Evolutionary conservation across 1,140 invertebrate species (phyloP).

Genomic region (Dreissena rostriformis): DNA sequence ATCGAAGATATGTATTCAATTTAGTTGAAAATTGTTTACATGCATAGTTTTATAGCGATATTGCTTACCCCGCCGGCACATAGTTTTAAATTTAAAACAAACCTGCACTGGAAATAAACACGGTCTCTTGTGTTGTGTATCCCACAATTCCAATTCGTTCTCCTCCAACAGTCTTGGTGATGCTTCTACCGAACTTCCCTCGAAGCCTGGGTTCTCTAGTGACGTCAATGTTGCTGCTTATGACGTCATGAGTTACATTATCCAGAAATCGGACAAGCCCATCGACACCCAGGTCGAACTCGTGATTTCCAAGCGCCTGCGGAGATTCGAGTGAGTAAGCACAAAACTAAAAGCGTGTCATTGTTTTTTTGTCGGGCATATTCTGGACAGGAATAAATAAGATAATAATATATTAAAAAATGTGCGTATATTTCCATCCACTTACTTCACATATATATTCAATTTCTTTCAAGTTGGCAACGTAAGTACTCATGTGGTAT

Average conservation of each 20-base stretch:
- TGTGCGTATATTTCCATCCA: not conserved
- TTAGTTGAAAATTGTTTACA: no score
- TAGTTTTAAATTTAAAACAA: not conserved
- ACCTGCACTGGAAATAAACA: conserved; percentile 69
- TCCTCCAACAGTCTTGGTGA: conserved; percentile 85
- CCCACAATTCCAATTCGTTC: conserved; percentile 92
- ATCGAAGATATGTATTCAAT: no score
- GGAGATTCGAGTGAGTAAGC: not conserved
- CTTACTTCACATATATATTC: not conserved
- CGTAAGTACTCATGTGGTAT: no score
- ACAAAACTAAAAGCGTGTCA: not conserved
- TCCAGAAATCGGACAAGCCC: conserved; percentile 91
- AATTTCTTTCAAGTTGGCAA: no score
- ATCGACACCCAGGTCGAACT: conserved; percentile 92
- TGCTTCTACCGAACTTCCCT: conserved; percentile 84
- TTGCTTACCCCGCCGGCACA: not conserved
- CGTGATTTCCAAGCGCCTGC: conserved; percentile 96
- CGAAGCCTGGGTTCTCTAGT: conserved; percentile 85
- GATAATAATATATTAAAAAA: not conserved
- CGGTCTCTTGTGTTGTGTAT: conserved; percentile 93
- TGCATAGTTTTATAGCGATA: not conserved
- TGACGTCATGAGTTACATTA: conserved; percentile 87
- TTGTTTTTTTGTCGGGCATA: not conserved
- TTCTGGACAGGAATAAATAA: not conserved
- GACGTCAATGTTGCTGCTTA: conserved; percentile 90